phyloP scores from a whole-genome alignment of 2,888 invertebrate genomes.

The Lapara coniferarum region DNA sequence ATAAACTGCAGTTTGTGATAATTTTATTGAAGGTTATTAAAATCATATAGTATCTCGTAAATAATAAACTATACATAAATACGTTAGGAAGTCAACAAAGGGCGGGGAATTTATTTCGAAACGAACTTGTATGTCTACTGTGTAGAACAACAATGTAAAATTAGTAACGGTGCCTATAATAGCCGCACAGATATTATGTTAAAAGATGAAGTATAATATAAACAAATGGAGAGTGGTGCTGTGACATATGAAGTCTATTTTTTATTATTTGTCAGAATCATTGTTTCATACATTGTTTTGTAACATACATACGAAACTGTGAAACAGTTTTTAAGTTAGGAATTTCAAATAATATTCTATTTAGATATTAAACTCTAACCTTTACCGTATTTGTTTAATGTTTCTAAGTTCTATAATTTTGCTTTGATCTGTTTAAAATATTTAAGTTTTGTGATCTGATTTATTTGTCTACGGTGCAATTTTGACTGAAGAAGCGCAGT shows the following conservation, averaged over 20 bases:
- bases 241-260: constrained; percentile 23
- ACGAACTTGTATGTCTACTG: constrained; percentile 82
- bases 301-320: constrained; percentile 67
- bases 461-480: constrained; percentile 61
- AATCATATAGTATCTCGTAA: constrained; percentile 40
- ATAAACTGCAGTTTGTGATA: constrained; percentile 10
- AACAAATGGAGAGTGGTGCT: constrained; percentile 32
- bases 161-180: constrained; percentile 66
- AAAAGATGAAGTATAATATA: constrained; percentile 28
- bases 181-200: constrained; percentile 48
- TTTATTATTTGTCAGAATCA: constrained; percentile 22
- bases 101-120: constrained; percentile 80
- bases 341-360: constrained; percentile 73
- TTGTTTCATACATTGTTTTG: constrained; percentile 28
- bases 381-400: constrained; percentile 70
- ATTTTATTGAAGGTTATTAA: not conserved
- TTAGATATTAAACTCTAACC: constrained; percentile 75
- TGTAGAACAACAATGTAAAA: constrained; percentile 79
- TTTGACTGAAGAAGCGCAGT: constrained; percentile 32
- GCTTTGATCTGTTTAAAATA: constrained; percentile 80
- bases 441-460: constrained; percentile 72
- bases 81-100: constrained; percentile 55
- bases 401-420: constrained; percentile 78
- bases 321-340: constrained; percentile 75
- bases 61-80: constrained; percentile 37